Evolutionary conservation across 2,797 vertebrate genomes (phyloP).

Genomic region (Ctenopoma multispine): DNA sequence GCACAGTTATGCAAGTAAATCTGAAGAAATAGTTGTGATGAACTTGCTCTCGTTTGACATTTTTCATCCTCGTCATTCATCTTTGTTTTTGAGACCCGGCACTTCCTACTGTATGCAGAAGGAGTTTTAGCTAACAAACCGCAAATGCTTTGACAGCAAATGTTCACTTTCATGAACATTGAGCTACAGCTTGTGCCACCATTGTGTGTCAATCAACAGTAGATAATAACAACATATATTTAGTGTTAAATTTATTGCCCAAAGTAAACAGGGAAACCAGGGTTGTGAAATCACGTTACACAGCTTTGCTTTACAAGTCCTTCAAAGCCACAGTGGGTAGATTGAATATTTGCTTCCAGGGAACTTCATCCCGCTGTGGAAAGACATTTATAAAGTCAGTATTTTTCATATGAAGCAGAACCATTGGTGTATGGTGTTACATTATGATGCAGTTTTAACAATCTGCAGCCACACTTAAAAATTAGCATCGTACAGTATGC

Average conservation of each 20-base stretch:
- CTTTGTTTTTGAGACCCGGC: background rate
- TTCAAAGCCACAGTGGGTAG: background rate
- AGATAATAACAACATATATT: slow-evolving; percentile 1
- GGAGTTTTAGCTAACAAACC: background rate
- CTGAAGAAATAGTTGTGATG: too few relatives aligned
- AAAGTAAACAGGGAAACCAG: slow-evolving; percentile 13
- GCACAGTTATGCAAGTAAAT: too few relatives aligned
- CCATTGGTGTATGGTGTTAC: background rate
- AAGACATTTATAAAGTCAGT: slow-evolving; percentile 6
- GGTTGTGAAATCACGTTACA: slow-evolving; percentile 6
- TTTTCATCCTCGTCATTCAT: background rate
- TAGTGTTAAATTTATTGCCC: background rate
- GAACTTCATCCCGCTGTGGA: background rate
- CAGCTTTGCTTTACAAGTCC: background rate
- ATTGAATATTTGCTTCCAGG: background rate
- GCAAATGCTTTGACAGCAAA: background rate
- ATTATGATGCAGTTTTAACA: too few relatives aligned
- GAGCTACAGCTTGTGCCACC: background rate
- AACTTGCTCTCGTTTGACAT: background rate
- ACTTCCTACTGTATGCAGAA: background rate
- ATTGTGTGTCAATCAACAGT: slow-evolving; percentile 4
- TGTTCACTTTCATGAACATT: background rate
- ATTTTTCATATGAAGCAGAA: slow-evolving; percentile 3
- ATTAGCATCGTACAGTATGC: background rate
- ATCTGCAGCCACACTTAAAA: background rate